Evolutionary conservation across 2,888 invertebrate genomes (phyloP).

Genomic region (Notodonta ziczac): DNA sequence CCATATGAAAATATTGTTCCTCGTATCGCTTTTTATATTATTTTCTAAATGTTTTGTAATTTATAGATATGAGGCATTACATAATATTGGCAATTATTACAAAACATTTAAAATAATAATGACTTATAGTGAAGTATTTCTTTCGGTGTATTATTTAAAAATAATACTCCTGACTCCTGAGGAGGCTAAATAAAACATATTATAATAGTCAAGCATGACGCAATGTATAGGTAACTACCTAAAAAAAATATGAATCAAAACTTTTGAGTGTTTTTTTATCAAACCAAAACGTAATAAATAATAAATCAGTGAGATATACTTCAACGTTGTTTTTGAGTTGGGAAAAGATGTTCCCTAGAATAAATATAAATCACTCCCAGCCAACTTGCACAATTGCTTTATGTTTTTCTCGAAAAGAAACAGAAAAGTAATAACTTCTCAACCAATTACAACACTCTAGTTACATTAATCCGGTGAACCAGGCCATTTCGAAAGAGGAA

Average conservation of each 20-base stretch:
- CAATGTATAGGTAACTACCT: conserved; percentile 17
- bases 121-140: too few relatives aligned
- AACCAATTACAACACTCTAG: conserved; percentile 77
- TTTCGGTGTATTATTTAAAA: too few relatives aligned
- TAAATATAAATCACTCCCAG: conserved; percentile 69
- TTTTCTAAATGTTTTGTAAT: too few relatives aligned
- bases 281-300: conserved; percentile 57
- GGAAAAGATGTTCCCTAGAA: conserved; percentile 61
- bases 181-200: too few relatives aligned
- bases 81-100: too few relatives aligned
- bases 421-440: conserved; percentile 74
- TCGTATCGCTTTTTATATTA: too few relatives aligned
- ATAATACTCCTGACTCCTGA: too few relatives aligned
- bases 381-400: conserved; percentile 71
- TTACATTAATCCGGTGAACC: conserved; percentile 73
- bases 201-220: conserved; percentile 9
- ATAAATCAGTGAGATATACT: conserved; percentile 60
- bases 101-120: too few relatives aligned
- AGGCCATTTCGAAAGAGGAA: conserved; percentile 66
- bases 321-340: conserved; percentile 64
- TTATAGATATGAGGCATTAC: too few relatives aligned
- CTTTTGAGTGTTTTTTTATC: conserved; percentile 53
- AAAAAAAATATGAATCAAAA: conserved; percentile 43
- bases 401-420: conserved; percentile 71
- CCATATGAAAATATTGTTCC: too few relatives aligned